phyloP scores from a whole-genome alignment of 2,888 invertebrate genomes.

The Trichacis sp. region DNA sequence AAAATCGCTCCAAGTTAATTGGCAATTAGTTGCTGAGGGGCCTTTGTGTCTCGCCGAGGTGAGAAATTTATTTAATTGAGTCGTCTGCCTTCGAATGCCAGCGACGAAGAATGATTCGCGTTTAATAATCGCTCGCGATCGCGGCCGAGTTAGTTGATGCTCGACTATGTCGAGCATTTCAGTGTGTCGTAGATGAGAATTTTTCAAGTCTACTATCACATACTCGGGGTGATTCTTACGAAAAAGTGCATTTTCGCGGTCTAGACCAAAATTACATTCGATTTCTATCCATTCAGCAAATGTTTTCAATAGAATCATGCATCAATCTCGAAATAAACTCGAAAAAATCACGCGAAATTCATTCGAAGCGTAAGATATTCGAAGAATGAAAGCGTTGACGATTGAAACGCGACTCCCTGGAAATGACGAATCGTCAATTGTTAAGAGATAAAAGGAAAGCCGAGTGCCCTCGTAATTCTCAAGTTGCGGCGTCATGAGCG shows the following conservation, averaged over 20 bases:
- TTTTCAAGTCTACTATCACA: too few species aligned
- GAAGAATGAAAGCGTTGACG: too few species aligned
- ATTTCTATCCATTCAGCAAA: too few species aligned
- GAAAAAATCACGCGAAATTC: too few species aligned
- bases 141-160: background rate
- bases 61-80: conserved; percentile 14
- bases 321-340: too few species aligned
- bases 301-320: too few species aligned
- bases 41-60: conserved; percentile 12
- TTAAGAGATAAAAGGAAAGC: background rate
- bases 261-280: too few species aligned
- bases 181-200: too few species aligned
- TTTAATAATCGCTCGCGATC: background rate
- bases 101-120: conserved; percentile 4
- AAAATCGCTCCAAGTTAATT: conserved; percentile 1
- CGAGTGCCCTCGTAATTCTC: background rate
- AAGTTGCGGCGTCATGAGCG: background rate
- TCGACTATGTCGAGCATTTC: background rate
- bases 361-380: too few species aligned
- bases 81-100: conserved; percentile 11
- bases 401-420: too few species aligned
- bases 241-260: too few species aligned
- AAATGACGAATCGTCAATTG: conserved; percentile 1
- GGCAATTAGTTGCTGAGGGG: conserved; percentile 9
- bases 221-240: too few species aligned